Evolutionary conservation across 2,888 invertebrate genomes (phyloP).

Genomic region (Macrophya alboannulata): DNA sequence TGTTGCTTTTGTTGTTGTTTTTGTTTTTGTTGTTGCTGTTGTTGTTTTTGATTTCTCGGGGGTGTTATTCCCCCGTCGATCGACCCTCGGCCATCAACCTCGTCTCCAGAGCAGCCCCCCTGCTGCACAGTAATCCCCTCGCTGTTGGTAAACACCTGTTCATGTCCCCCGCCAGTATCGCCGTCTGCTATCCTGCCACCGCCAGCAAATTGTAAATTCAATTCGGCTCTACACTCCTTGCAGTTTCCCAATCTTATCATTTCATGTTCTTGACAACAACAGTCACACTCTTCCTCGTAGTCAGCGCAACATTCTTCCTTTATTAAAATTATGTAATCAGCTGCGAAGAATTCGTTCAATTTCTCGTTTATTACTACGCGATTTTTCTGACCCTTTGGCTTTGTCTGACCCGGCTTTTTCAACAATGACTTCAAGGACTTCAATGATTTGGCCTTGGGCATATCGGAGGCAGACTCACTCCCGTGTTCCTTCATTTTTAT

Average conservation of each 20-base stretch:
- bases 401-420: conserved; percentile 88
- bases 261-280: conserved; percentile 88
- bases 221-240: conserved; percentile 78
- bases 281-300: conserved; percentile 88
- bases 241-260: conserved; percentile 85
- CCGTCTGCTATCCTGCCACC: conserved; percentile 72
- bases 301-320: conserved; percentile 94
- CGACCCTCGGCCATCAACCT: conserved; percentile 57
- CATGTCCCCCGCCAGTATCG: conserved; percentile 52
- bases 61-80: conserved; percentile 59
- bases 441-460: conserved; percentile 66
- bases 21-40: conserved; percentile 21
- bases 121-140: conserved; percentile 62
- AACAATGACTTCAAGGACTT: conserved; percentile 86
- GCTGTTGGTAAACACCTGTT: conserved; percentile 58
- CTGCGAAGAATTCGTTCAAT: conserved; percentile 95
- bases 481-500: conserved; percentile 57
- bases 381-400: conserved; percentile 85
- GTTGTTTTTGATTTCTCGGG: background rate
- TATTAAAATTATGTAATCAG: conserved; percentile 95
- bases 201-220: conserved; percentile 78
- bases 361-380: conserved; percentile 94
- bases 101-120: conserved; percentile 60
- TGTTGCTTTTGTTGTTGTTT: conserved; percentile 62
- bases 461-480: conserved; percentile 67